Base-by-base conservation (phyloP, 1,140 invertebrate genomes). In the Pogonus chalceus region DNA sequence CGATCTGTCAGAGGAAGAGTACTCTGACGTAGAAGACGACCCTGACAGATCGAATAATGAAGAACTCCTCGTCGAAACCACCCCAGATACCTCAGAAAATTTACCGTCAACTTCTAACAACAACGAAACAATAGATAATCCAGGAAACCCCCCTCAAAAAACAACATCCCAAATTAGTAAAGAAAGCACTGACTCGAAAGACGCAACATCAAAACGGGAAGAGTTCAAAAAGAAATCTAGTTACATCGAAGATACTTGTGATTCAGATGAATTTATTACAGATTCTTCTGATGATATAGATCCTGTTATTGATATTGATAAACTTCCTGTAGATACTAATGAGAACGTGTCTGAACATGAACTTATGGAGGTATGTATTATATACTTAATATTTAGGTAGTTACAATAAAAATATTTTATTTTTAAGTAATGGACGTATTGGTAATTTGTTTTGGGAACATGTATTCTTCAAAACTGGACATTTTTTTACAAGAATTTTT, bases 331-430 rank as follows among this genome's bases (percentile, higher is more conserved):
- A 16, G 59, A 62, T 18, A 62, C 70, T 51, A 67, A 67, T 31
- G 70, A 69, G 52, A 67, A 71, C 23, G 75, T 76, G 56, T 74
- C 76, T 60, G 74, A 76, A 62, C 74, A 73, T 52, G 72, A 72
- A 49, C 75, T 75, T 58, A 66, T 72, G 48, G 65, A 43, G 37
- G 37, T 43, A 43, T 43, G 37, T 43, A 12, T 12, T n/a, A n/a
- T n/a, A n/a, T n/a, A n/a, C n/a, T n/a, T n/a, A n/a, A n/a, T n/a
- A n/a, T n/a, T n/a, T n/a, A n/a, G n/a, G n/a, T n/a, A n/a, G n/a
- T n/a, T n/a, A n/a, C n/a, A n/a, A n/a, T n/a, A n/a, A n/a, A n/a
- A n/a, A n/a, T n/a, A n/a, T n/a, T n/a, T n/a, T n/a, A n/a, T n/a
- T n/a, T n/a, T n/a, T n/a, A n/a, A n/a, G n/a, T n/a, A n/a, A n/a